Base-by-base conservation (phyloP, 2,797 vertebrate genomes). In the Siniperca undulata region DNA sequence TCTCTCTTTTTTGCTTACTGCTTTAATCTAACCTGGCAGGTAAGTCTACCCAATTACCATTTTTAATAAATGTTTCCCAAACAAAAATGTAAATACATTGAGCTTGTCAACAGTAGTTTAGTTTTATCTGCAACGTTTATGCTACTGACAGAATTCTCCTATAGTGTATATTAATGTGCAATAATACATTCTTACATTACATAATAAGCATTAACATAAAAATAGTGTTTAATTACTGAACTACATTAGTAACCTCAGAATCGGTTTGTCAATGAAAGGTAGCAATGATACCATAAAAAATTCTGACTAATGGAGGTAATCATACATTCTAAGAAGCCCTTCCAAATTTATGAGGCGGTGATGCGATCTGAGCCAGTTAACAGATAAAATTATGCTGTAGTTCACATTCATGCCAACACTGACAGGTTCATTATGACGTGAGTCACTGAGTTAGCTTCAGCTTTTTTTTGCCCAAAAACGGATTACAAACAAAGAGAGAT, bases 1-100 rank as follows among this genome's bases (percentile, higher is more conserved):
- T 64, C 38, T 44, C 24, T 82, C 17, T 46, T 3, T 60, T 80
- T 58, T 77, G 58, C 46, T 48, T 61, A 48, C 62, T 77, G 60
- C 70, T 80, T 67, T 87, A 86, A 88, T 87, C 68, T 72, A 77
- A 70, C 67, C 55, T 77, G 69, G 64, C 74, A 88, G 59, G 69
- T 84, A 22, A 73, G 19, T 55, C 70, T 24, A 62, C 12, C n/a
- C 30, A 76, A 72, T 74, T 73, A 61, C 2, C 46, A 69, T 20
- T 78, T 81, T 80, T 67, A 76, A 83, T 65, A 73, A 76, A 70
- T 65, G 67, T 55, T 58, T 74, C 42, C 38, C 9, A 69, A 65
- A 71, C 56, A 56, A 0, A 78, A 59, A 61, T 64, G 7, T 3
- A 59, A 81, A 77, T 36, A 38, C 3, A 10, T 77, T 70, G 48